Evolutionary conservation across 2,113 vertebrate genomes (phyloP).

Genomic region (Micromys minutus): DNA sequence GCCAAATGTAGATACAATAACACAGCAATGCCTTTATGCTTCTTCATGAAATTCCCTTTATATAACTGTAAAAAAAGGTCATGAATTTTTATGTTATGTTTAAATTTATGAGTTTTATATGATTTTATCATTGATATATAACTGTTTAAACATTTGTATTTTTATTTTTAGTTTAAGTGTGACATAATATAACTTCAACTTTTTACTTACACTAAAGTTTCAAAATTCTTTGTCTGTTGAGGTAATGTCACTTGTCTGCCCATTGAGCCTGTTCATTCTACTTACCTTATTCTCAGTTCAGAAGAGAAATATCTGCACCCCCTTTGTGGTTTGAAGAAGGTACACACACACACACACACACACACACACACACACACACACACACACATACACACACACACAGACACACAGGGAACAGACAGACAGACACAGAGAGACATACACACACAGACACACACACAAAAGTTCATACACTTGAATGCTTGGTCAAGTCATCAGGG

Average conservation of each 20-base stretch:
- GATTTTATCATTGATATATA: neutral
- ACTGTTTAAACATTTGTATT: neutral
- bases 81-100: neutral
- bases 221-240: neutral
- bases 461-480: neutral
- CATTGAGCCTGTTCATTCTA: neutral
- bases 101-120: neutral
- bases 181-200: no score
- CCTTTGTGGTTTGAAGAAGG: neutral
- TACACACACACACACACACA: neutral
- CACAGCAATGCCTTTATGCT: neutral
- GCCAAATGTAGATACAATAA: neutral
- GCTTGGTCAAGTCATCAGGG: neutral
- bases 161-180: neutral
- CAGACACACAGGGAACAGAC: neutral
- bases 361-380: neutral
- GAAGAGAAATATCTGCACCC: neutral
- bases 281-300: neutral
- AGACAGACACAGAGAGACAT: fast-evolving
- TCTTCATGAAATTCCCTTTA: neutral
- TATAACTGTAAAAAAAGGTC: neutral
- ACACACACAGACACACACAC: neutral
- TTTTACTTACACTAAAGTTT: neutral
- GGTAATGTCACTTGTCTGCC: neutral
- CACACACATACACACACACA: neutral